Conservation (phyloP, 2,888 invertebrate species). For the Neoitamus cyanurus region DNA sequence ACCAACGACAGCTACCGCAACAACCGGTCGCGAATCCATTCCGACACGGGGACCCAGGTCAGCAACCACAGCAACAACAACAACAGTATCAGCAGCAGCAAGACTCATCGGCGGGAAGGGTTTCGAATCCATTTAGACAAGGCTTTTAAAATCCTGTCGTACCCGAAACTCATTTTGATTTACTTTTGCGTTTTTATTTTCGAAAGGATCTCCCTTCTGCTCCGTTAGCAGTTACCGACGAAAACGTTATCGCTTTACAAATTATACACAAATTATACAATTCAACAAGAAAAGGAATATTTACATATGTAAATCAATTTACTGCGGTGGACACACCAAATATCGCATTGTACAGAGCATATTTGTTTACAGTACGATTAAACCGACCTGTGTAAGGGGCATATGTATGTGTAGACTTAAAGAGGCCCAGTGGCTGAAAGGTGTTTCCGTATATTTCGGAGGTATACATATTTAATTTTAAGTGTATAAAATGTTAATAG, state of each 20-base stretch:
- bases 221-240: not conserved
- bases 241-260: not conserved
- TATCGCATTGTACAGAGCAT: not conserved
- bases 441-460: not conserved
- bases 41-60: slow-evolving; percentile 71
- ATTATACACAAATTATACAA: not conserved
- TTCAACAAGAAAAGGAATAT: not conserved
- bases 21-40: slow-evolving; percentile 76
- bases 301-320: not conserved
- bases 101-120: slow-evolving; percentile 64
- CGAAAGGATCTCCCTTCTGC: slow-evolving; percentile 56
- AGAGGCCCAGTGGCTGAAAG: not conserved
- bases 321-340: not conserved
- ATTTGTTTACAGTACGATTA: not conserved
- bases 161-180: slow-evolving; percentile 63
- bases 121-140: slow-evolving; percentile 85
- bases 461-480: not conserved
- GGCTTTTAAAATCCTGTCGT: slow-evolving; percentile 72
- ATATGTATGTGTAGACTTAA: not conserved
- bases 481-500: not conserved
- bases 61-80: slow-evolving; percentile 56
- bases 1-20: slow-evolving; percentile 66
- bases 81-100: slow-evolving; percentile 67
- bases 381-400: not conserved
- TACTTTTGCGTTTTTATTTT: slow-evolving; percentile 59